Evolutionary conservation across 1,140 invertebrate genomes (phyloP), one percentile per base, ranked within the genome.

Genomic region (Lucilia cuprina): DNA sequence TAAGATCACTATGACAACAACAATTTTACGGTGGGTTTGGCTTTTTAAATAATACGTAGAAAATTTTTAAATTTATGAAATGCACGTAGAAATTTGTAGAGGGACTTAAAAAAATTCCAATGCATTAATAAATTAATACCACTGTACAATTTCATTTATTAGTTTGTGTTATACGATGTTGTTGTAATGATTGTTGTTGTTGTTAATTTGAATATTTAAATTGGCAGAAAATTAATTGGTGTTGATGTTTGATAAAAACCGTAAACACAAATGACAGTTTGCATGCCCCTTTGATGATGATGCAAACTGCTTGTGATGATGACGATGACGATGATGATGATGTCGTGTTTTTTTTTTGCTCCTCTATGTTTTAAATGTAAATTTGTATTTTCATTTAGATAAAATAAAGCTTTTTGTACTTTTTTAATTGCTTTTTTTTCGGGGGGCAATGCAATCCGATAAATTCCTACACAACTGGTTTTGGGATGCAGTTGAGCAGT

Each of bases 221-320:
- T 80, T 80, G 77, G n/a, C 47, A 80, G 19, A 21, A 41, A 80
- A 80, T 80, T 80, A 80, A 80, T 80, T 80, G 77, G 77, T 49
- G 77, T 49, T 80, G 77, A 80, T 80, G 77, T 80, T 50, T 80
- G 77, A 80, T 80, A 80, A 80, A 21, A 80, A 49, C 77, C 77
- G 77, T 80, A 80, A 80, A 80, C 77, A 80, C 77, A 80, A 80
- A 19, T 80, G 77, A 80, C 77, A 80, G 77, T 80, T 77, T 80
- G 77, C 77, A 80, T 80, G 77, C 77, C 77, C 77, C 77, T 80
- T 80, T 80, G 77, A 80, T 80, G 75, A 78, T 78, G 77, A 49
- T 50, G 77, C 47, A 35, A 49, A 19, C 34, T 41, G 34, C 4
- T 30, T 30, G 25, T 78, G 41, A 41, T 34, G 21, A 77, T 77